Evolutionary conservation across 2,888 invertebrate species (phyloP), one percentile per base, ranked within the genome.

Genomic region (Phaedon cochleariae): DNA sequence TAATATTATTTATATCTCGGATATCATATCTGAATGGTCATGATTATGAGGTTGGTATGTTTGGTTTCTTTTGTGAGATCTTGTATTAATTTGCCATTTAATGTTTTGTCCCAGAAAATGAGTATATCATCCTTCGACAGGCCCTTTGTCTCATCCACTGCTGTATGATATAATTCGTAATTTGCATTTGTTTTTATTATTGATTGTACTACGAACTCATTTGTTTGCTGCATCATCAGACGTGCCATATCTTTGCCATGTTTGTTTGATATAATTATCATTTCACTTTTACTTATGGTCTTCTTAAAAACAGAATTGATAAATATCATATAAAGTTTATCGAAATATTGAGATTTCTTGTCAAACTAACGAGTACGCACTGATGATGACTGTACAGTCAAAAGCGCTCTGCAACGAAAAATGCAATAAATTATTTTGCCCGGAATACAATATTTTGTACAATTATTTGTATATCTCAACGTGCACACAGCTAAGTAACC

Each of bases 31-130:
- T 48, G 48, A 17, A 48, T 48, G 48, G 48, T 48, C 7, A 48
- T 9, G n/a, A 48, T 48, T 48, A 48, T 48, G 18, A 48, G 48
- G 18, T 48, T 48, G n/a, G 48, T 48, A 48, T 48, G 48, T 48
- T 48, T 48, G 48, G 48, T 48, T 48, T n/a, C 18, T 48, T 17
- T 48, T 48, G 48, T 48, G 48, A 48, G 48, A 48, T 48, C 48
- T 48, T 48, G 17, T 48, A 48, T n/a, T 48, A 48, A 17, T 48
- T 48, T 48, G 18, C 18, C 48, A 48, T 48, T 48, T 3, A 17
- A 48, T 48, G 18, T 48, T 48, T 48, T 48, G 18, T 48, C 48
- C 48, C 48, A 17, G 48, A 48, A 48, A 20, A 48, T 17, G 9
- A 48, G 1, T 48, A 48, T 48, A 48, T 48, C 48, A 48, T 48